phyloP scores from a whole-genome alignment of 2,797 vertebrate genomes.

The Synanceia verrucosa region DNA sequence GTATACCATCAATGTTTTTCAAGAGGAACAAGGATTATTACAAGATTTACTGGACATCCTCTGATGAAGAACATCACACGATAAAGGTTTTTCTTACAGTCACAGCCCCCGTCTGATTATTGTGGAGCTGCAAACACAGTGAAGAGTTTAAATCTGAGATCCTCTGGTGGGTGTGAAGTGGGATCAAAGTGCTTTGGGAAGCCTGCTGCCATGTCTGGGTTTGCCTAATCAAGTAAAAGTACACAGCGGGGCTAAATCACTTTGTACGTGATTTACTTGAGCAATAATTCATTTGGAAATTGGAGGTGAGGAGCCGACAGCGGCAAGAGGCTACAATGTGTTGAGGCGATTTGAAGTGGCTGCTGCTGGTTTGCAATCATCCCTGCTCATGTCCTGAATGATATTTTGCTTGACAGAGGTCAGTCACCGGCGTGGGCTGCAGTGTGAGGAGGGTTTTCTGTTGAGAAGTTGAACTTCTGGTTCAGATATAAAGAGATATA shows the following conservation, averaged over 20 bases:
- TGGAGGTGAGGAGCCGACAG: constrained; percentile 21
- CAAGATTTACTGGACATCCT: constrained; percentile 9
- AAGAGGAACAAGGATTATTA: constrained; percentile 10
- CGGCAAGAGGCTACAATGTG: constrained; percentile 10
- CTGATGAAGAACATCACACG: constrained; percentile 8
- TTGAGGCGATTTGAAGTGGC: constrained; percentile 10
- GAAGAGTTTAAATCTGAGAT: constrained; percentile 39
- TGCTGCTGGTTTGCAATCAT: constrained; percentile 7
- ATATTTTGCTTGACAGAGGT: background rate
- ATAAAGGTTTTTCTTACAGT: constrained; percentile 40
- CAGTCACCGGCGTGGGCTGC: background rate
- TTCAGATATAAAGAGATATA: background rate
- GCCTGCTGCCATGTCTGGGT: constrained; percentile 42
- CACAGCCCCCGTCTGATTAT: constrained; percentile 27
- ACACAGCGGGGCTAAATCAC: constrained; percentile 48
- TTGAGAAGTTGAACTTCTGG: constrained; percentile 1
- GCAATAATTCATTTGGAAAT: constrained; percentile 65
- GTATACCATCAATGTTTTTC: constrained; percentile 1
- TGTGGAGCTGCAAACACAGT: constrained; percentile 48
- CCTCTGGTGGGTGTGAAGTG: constrained; percentile 45
- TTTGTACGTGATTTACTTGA: constrained; percentile 57
- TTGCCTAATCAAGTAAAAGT: constrained; percentile 66
- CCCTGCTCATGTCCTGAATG: background rate
- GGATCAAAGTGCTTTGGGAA: constrained; percentile 63
- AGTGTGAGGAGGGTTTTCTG: background rate